Percentiles rank a stretch among this genome's conserved stretches.
These are phyloP conservation scores for Scylla paramamosain DNA, from an alignment of 1,140 invertebrate species.

Conservation along the genomic window DNA sequence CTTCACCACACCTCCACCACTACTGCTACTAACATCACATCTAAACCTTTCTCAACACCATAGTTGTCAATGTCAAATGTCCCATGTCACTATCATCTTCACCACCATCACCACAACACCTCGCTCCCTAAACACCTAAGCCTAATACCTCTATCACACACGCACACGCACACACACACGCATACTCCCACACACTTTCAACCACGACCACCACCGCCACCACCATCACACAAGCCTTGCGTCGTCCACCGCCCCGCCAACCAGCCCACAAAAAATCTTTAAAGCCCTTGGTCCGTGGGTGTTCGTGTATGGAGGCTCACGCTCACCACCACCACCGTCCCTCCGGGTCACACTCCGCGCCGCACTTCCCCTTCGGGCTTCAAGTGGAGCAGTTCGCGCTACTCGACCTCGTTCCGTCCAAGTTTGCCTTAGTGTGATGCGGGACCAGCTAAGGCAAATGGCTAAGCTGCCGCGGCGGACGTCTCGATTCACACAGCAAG, in stretches of 20 bases:
- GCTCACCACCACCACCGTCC: neutral
- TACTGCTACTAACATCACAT: no score
- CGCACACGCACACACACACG: no score
- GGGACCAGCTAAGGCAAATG: neutral
- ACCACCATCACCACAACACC: neutral
- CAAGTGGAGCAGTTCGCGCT: neutral
- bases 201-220: neutral
- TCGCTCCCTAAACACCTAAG: no score
- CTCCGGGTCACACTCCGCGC: neutral
- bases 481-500: neutral
- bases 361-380: neutral
- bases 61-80: no score
- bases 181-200: neutral
- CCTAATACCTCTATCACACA: no score
- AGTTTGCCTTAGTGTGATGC: neutral
- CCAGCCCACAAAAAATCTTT: constrained; percentile 69
- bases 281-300: constrained; percentile 50
- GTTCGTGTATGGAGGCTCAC: constrained; percentile 39
- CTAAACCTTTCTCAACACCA: no score
- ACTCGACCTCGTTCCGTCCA: neutral
- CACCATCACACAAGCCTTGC: neutral
- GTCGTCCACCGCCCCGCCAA: constrained; percentile 22
- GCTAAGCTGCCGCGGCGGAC: neutral
- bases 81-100: neutral
- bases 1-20: no score